Evolutionary conservation across 2,113 vertebrate genomes (phyloP), one percentile per base, ranked within the genome.

Genomic region (Stictonetta naevosa): DNA sequence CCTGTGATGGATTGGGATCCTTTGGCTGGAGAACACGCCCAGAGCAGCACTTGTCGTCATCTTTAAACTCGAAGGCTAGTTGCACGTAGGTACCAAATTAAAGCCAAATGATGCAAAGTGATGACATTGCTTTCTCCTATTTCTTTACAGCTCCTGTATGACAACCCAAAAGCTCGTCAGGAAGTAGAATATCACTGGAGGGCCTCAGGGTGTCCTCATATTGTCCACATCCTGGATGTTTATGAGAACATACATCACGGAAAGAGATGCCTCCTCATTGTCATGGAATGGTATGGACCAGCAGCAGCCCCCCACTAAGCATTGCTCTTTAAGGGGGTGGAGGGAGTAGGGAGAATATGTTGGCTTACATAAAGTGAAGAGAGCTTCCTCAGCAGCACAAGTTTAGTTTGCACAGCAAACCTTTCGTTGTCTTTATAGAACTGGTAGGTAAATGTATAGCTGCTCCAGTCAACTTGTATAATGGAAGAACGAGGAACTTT

Each of bases 181-280:
- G 99, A 99, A 62, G 98, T 99, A 3, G 99, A 99, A 33, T 98
- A 99, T 92, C 99, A 99, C 89, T 99, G 98, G 98, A 96, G 98
- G 88, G 99, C 98, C 8, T 99, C 99, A 0, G 98, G 98, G 2
- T 99, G 99, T 56, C 99, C 98, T 15, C 98, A 99, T 96, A 99
- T 99, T 4, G 99, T 99, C 55, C 96, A 97, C 25, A 98, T 99
- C 76, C 95, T 98, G 90, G 98, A 99, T 58, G 98, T 99, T 52
- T 99, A 99, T 29, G 99, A 99, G 96, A 99, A 99, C 95, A 99
- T 99, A 98, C 98, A 99, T 75, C 99, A 98, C 4, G 98, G 98
- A 48, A 99, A 99, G 96, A 99, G 99, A 86, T 99, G 99, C 71
- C 98, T 99, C 83, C 99, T 99, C 93, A 99, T 99, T 83, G 95